Base-by-base conservation (phyloP, 2,113 vertebrate species). In the Pelmatolapia mariae region DNA sequence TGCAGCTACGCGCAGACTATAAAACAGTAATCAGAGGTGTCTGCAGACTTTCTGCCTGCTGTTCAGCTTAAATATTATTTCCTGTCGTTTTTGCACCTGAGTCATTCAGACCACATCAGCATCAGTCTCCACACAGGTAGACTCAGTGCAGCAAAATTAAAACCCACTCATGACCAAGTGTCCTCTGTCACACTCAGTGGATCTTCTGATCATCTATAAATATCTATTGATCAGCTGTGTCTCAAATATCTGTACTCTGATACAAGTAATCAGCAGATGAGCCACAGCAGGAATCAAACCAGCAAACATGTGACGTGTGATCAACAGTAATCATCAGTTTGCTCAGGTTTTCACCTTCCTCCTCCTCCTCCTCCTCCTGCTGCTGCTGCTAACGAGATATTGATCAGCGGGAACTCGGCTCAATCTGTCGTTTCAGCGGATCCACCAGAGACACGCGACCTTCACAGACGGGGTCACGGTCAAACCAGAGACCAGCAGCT, bases 201-300 rank as follows among this genome's bases (percentile, higher is more conserved):
- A n/a, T 78, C 71, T 16, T 78, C 43, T 78, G 43, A 78, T 78
- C 73, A 52, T 52, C 73, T 78, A 31, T 78, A 78, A 78, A 78
- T 78, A 78, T 50, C 71, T n/a, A 78, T 4, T 31, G 71, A 78
- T 78, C 71, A 13, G 26, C 71, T 18, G 24, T 18, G 26, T 31
- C 24, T 50, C 43, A 78, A 50, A 78, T 78, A 52, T 78, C 45
- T 78, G 10, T 1, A 8, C 43, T 8, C 22, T 45, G 22, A 73
- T 15, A 45, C 22, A 0, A 45, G 22, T 18, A 0, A 73, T 43
- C 0, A 0, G 71, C 43, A 0, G 8, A 18, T 18, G 24, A 47
- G 24, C 40, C 15, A 29, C 68, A 4, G 15, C 24, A n/a, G 73
- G 45, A 50, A 52, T 78, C 73, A n/a, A 61, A 59, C 54, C 54